Evolutionary conservation across 2,797 vertebrate genomes (phyloP), one percentile per base, ranked within the genome.

Genomic region (Anguilla marmorata): DNA sequence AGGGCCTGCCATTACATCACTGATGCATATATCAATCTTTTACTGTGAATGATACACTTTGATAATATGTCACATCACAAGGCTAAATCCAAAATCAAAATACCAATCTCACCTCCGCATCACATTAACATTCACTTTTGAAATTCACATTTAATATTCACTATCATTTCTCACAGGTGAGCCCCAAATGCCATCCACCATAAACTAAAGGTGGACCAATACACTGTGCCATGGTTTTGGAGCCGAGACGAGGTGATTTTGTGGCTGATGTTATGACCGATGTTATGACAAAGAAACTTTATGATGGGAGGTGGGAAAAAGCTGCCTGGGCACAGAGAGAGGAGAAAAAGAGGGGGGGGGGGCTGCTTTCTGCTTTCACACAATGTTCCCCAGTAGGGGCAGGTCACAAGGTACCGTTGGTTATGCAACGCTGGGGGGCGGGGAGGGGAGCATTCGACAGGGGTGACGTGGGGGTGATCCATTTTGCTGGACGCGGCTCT

Each of bases 361-460:
- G 5, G n/a, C 1, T n/a, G 88, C 86, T 94, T 95, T 93, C 94
- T 89, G 93, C 89, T 93, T 93, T 89, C 88, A 94, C 94, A 93
- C 93, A 93, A 91, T 92, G 92, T 92, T 92, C 90, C 89, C 91
- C 60, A 82, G 85, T 33, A 90, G 1, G 37, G 89, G 86, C 91
- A 92, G 92, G 92, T 95, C 94, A 92, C 92, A 95, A 96, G 96
- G 93, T 94, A 94, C 87, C 5, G 94, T 58, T 90, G 83, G 91
- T 96, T 96, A 95, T 85, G 86, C 91, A 96, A 95, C 89, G 24
- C 76, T 24, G 41, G 76, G 76, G 87, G 90, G 90, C 83, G 92
- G 90, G 90, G 89, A 89, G 90, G 50, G 11, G 24, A n/a, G 66
- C 66, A 63, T n/a, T 8, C 3, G 4, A 21, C 19, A 84, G 91